Evolutionary conservation across 2,797 vertebrate genomes (phyloP).

Genomic region (Petrocephalus sullivani): DNA sequence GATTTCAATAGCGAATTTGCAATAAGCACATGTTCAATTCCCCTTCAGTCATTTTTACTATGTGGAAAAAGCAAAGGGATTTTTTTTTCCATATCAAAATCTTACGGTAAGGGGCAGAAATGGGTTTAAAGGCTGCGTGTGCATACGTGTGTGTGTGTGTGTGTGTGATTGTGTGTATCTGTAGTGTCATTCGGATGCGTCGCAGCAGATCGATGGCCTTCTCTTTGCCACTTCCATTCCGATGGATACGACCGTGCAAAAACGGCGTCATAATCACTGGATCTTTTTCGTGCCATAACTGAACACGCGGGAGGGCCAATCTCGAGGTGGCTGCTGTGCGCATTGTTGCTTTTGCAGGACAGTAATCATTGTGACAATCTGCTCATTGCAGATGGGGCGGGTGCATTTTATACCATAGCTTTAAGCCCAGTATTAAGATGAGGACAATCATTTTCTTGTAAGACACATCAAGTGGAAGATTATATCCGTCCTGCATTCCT

Average conservation of each 20-base stretch:
- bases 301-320: conserved; percentile 25
- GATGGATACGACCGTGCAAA: conserved; percentile 29
- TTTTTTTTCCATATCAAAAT: conserved; percentile 1
- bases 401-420: conserved; percentile 40
- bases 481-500: conserved; percentile 44
- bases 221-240: conserved; percentile 24
- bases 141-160: background rate
- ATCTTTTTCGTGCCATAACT: conserved; percentile 24
- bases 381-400: conserved; percentile 43
- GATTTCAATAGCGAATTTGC: conserved; percentile 48
- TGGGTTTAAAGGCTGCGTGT: conserved; percentile 34
- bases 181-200: conserved; percentile 26
- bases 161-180: background rate
- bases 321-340: conserved; percentile 35
- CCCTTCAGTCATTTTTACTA: conserved; percentile 35
- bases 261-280: conserved; percentile 38
- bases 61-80: conserved; percentile 30
- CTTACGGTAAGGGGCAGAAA: conserved; percentile 22
- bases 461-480: conserved; percentile 52
- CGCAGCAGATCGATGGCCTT: conserved; percentile 41
- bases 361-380: conserved; percentile 42
- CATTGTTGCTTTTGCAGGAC: conserved; percentile 40
- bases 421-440: conserved; percentile 43
- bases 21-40: conserved; percentile 35
- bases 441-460: conserved; percentile 47